Evolutionary conservation across 2,888 invertebrate genomes (phyloP), one percentile per base, ranked within the genome.

Genomic region (Flexamia atlantica): DNA sequence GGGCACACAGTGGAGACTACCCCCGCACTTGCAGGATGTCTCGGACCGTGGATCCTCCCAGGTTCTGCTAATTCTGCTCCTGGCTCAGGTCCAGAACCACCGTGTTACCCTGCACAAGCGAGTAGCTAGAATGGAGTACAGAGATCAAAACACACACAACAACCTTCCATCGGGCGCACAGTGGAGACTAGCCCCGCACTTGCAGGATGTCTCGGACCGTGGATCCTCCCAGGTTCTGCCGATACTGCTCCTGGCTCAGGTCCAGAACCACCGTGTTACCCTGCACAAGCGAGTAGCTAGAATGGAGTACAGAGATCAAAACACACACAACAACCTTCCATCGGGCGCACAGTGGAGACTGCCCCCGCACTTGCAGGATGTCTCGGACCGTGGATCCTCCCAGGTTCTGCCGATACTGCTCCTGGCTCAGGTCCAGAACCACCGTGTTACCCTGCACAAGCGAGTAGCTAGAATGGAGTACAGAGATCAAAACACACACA

Each of bases 11-110:
- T n/a, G n/a, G n/a, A n/a, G n/a, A n/a, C n/a, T n/a, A 83, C 57
- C 10, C 82, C 82, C 0, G 82, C 30, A 74, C 74, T 57, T 83
- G 82, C 28, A 83, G 32, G 5, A 83, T 83, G 10, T 83, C 82
- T 57, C 72, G 36, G 7, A 83, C 10, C 0, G 82, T 83, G 20
- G 82, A 14, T 10, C 20, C 23, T 12, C 79, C 36, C 20, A 53
- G n/a, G 36, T 60, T 83, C 57, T 74, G 74, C 7, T 28, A 30
- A 14, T 57, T 36, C 23, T 83, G 74, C 9, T 83, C 82, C 42
- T 83, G 74, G 40, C 74, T 83, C 2, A 83, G 40, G 60, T 83
- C 74, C 2, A 83, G 57, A 17, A 83, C 57, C 23, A 83, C 60
- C 0, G 72, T 50, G 57, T 83, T 83, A 57, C 57, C 53, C 82